Evolutionary conservation across 2,797 vertebrate genomes (phyloP).

Genomic region (Neoniphon sammara): DNA sequence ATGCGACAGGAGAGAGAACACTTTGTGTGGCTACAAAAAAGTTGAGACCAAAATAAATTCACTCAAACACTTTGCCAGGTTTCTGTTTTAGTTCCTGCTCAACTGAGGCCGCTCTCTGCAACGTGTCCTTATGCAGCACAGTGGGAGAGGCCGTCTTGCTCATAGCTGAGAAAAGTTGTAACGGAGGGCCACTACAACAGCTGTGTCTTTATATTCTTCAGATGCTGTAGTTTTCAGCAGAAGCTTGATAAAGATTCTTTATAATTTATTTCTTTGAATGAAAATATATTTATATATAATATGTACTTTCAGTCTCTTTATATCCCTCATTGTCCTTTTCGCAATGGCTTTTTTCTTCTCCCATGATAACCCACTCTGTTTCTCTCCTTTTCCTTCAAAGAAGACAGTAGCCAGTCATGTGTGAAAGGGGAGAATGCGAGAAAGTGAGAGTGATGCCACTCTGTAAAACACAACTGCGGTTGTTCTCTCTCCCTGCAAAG

Average conservation of each 20-base stretch:
- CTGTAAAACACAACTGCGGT: conserved; percentile 47
- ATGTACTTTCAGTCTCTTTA: conserved; percentile 78
- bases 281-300: conserved; percentile 90
- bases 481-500: conserved; percentile 60
- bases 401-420: conserved; percentile 68
- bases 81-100: conserved; percentile 51
- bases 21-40: conserved; percentile 75
- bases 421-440: conserved; percentile 66
- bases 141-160: conserved; percentile 65
- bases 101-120: conserved; percentile 28
- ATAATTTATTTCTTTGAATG: conserved; percentile 88
- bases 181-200: conserved; percentile 67
- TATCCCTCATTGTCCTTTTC: conserved; percentile 66
- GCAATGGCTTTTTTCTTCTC: conserved; percentile 37
- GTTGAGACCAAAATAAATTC: conserved; percentile 76
- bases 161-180: conserved; percentile 67
- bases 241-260: conserved; percentile 82
- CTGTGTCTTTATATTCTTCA: conserved; percentile 72
- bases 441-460: conserved; percentile 65
- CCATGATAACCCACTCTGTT: conserved; percentile 33
- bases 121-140: conserved; percentile 56
- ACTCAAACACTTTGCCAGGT: conserved; percentile 63
- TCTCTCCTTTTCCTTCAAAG: conserved; percentile 41
- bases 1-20: conserved; percentile 65
- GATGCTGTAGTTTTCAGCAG: conserved; percentile 76